Evolutionary conservation across 2,797 vertebrate species (phyloP).

Genomic region (Knipowitschia caucasica): DNA sequence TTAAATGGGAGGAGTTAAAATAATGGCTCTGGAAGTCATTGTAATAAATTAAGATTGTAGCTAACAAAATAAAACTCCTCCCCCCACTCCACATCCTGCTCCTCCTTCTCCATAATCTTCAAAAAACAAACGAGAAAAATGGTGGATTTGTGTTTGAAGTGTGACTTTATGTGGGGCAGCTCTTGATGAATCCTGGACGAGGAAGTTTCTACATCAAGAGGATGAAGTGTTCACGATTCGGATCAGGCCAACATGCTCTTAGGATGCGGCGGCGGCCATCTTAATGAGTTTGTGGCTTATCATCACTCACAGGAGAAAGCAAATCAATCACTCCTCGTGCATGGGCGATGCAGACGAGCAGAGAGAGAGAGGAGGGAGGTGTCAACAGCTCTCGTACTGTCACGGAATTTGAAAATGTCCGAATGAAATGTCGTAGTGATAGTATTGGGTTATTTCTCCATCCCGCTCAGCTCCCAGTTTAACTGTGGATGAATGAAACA

Average conservation of each 20-base stretch:
- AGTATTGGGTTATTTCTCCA: too few species aligned
- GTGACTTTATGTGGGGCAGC: slow-evolving; percentile 10
- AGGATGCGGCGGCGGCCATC: slow-evolving; percentile 58
- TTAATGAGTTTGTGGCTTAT: slow-evolving; percentile 75
- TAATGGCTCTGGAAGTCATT: too few species aligned
- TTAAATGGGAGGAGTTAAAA: too few species aligned
- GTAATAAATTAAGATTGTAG: too few species aligned
- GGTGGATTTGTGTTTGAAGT: slow-evolving; percentile 15
- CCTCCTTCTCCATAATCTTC: slow-evolving; percentile 25
- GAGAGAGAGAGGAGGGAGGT: slow-evolving; percentile 8
- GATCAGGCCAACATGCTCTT: slow-evolving; percentile 55
- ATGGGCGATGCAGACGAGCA: slow-evolving; percentile 25
- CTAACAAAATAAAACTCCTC: too few species aligned
- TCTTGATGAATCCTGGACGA: slow-evolving; percentile 48
- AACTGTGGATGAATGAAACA: too few species aligned
- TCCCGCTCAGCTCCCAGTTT: too few species aligned
- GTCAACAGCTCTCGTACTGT: background rate
- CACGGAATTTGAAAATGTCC: slow-evolving; percentile 1
- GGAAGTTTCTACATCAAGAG: slow-evolving; percentile 42
- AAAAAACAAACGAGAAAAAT: slow-evolving; percentile 23
- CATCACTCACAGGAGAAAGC: slow-evolving; percentile 66
- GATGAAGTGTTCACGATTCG: slow-evolving; percentile 47
- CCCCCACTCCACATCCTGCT: too few species aligned
- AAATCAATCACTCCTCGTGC: slow-evolving; percentile 71
- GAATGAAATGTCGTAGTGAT: background rate